Evolutionary conservation across 2,797 vertebrate genomes (phyloP), one percentile per base, ranked within the genome.

Genomic region (Sebastolobus alascanus): DNA sequence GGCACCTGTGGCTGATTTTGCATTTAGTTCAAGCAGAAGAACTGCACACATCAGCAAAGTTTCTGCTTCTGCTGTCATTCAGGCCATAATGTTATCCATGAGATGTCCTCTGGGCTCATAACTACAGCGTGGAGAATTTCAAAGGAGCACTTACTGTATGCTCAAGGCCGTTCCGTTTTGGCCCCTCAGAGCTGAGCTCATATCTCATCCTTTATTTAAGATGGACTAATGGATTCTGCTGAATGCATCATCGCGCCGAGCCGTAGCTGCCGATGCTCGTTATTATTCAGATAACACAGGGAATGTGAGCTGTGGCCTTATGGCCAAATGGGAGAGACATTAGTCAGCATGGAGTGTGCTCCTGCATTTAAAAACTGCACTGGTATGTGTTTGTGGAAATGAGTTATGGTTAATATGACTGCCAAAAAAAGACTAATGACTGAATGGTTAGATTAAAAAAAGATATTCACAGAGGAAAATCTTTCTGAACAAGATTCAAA

Each of bases 161-260:
- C 55, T 60, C 9, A 37, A 76, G 74, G 75, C 46, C 1, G 20
- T 61, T 78, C n/a, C 3, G 6, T 52, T 82, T 75, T 77, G 69
- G 73, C 71, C 70, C 59, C 33, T 59, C 33, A 22, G 20, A 79
- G 80, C 69, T 63, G 82, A 84, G 59, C 78, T 82, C 75, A 27
- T 80, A 80, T 84, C 82, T 93, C 87, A 91, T 92, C 60, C 77
- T 89, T 87, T 90, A 87, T 87, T 88, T 81, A 87, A 87, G 72
- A 73, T 9, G 2, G 58, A 68, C 79, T 91, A 90, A 92, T 93
- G 90, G 90, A 84, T 84, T 82, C 79, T 64, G 74, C 77, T 61
- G 74, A 77, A 88, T 75, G 73, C 84, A 80, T 84, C 69, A 50
- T 82, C 58, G 18, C 20, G 58, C 69, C 3, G 37, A 60, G 59